Evolutionary conservation across 2,888 invertebrate genomes (phyloP), one percentile per base, ranked within the genome.

Genomic region (Hypena proboscidalis): DNA sequence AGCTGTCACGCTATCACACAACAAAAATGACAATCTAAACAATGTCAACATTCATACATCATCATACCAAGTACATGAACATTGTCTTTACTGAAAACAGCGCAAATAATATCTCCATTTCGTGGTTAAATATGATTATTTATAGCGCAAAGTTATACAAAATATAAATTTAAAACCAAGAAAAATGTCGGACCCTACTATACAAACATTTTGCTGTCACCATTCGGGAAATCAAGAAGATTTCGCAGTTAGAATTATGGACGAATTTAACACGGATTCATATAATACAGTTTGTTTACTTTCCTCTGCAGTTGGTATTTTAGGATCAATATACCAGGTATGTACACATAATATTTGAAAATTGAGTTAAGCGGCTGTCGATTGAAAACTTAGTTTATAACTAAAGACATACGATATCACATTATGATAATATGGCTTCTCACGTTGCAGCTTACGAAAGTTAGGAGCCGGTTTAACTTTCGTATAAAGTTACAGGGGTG

Each of bases 161-260:
- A n/a, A n/a, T n/a, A n/a, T n/a, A n/a, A n/a, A n/a, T n/a, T n/a
- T n/a, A n/a, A n/a, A n/a, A 29, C 10, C 9, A 2, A 19, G 4
- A 34, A 57, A 51, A 21, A 75, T 75, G 96, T 95, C 96, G 20
- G 96, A 96, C 83, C 96, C 96, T 37, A 95, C 96, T 23, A 95
- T 96, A 67, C 96, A 96, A 90, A 96, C 95, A 7, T 95, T 96
- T 77, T 95, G 95, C 78, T 96, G 96, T 73, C 94, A 95, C 72
- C 94, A 94, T 61, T 92, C 92, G 36, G 93, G 92, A 8, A 93
- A 93, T 68, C 92, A 91, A 44, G 92, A 93, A 49, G 93, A 94
- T 67, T 91, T 94, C 71, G 93, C 94, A 13, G 85, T 94, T 4
- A 88, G 90, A 68, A 92, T 95, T 45, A 94, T 95, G 93, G 85